Evolutionary conservation across 2,113 vertebrate genomes (phyloP).

Genomic region (Vidua macroura): DNA sequence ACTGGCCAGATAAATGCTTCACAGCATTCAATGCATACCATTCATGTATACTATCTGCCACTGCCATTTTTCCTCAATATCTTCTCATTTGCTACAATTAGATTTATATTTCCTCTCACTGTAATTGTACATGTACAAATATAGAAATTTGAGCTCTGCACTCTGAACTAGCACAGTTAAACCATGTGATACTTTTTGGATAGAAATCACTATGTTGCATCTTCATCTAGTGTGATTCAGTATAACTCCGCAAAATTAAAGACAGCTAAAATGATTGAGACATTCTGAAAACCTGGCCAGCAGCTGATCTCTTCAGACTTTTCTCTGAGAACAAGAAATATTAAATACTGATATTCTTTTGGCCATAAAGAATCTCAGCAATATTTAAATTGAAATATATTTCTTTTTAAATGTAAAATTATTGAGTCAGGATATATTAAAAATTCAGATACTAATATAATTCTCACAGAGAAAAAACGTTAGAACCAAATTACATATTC

Average conservation of each 20-base stretch:
- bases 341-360: not conserved
- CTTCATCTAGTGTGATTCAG: not conserved
- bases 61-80: not conserved
- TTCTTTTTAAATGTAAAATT: not conserved
- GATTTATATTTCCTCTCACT: not conserved
- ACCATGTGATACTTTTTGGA: not conserved
- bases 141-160: not conserved
- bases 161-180: not conserved
- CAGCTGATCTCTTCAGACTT: not conserved
- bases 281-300: not conserved
- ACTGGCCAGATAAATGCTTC: not conserved
- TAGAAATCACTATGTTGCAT: not conserved
- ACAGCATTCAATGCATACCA: not conserved
- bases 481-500: not conserved
- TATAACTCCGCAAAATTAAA: not conserved
- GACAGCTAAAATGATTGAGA: not conserved
- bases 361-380: not conserved
- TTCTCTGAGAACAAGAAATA: not conserved
- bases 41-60: not conserved
- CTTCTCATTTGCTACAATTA: not conserved
- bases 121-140: not conserved
- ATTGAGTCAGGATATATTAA: not conserved
- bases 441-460: not conserved
- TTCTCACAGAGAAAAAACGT: not conserved
- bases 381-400: not conserved